Percentiles rank a stretch among this genome's conserved stretches.
Evolutionary conservation across 2,888 invertebrate species (phyloP).

Genomic region (Flexamia atlantica): DNA sequence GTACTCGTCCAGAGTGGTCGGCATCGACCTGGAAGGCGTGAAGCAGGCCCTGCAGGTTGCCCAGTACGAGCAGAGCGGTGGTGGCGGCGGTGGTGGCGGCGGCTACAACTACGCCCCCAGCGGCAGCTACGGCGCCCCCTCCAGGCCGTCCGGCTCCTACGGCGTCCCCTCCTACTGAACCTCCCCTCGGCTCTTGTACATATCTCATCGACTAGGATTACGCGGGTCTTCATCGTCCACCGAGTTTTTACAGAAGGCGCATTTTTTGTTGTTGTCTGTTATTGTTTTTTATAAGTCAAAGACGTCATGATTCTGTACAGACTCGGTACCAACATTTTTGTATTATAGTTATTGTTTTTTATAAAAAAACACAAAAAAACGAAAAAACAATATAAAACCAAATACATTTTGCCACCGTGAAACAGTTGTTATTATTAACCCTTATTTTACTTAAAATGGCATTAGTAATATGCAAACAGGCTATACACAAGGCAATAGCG

Average conservation of each 20-base stretch:
- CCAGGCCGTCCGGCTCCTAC: conserved; percentile 79
- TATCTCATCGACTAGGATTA: conserved; percentile 55
- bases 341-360: conserved; percentile 67
- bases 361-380: conserved; percentile 68
- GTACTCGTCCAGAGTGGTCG: conserved; percentile 84
- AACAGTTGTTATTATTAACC: conserved; percentile 36
- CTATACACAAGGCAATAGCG: too few relatives aligned
- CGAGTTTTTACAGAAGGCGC: conserved; percentile 59
- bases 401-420: conserved; percentile 69
- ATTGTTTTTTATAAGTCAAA: conserved; percentile 53
- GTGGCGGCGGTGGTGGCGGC: conserved; percentile 75
- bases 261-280: conserved; percentile 56
- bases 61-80: conserved; percentile 85
- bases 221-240: conserved; percentile 53
- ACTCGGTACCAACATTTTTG: conserved; percentile 66
- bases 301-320: conserved; percentile 62
- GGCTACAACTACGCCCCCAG: conserved; percentile 71
- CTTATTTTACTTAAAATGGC: background rate
- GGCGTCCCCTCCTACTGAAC: conserved; percentile 82
- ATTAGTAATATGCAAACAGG: too few relatives aligned
- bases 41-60: conserved; percentile 93
- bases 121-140: conserved; percentile 75
- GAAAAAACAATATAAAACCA: conserved; percentile 67
- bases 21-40: conserved; percentile 90
- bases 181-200: conserved; percentile 63